Evolutionary conservation across 1,140 invertebrate genomes (phyloP), one percentile per base, ranked within the genome.

Genomic region (Drosophila asahinai): DNA sequence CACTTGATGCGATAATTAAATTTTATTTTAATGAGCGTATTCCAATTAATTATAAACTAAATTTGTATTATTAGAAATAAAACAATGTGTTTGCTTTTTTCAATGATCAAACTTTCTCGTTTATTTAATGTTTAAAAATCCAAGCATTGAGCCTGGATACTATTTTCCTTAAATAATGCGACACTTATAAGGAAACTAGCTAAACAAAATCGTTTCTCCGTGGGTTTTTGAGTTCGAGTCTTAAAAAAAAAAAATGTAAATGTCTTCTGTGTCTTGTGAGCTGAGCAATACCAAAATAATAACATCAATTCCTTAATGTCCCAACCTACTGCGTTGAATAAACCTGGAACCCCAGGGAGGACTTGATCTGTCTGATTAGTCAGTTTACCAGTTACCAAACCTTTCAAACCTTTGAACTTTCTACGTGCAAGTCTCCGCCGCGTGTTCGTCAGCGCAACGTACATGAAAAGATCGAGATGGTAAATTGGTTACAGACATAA

Each of bases 401-500:
- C 54, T 14, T 55, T 75, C 82, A 86, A 86, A 87, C 80, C 83
- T 87, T 79, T 73, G 38, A 64, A 11, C 54, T 42, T 75, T 63
- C 49, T 54, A 63, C 40, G 38, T 33, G 71, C 54, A 55, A 59
- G 52, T 72, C 68, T 71, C 70, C 68, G 42, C 59, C 66, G 75
- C 68, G 76, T 47, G 51, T 62, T 63, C 71, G 17, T 73, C 67
- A 78, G 66, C 78, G 66, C 49, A 82, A 76, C 63, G 82, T 75
- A 79, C 75, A 82, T 86, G 70, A 80, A 87, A 87, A 82, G 70
- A 86, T 82, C 70, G 59, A 86, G 52, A 86, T 86, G 62, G 59
- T 75, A 72, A 82, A 82, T 75, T 75, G 83, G 78, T 86, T 82
- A 86, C 70, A 74, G 43, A 59, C 51, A 65, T 80, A 59, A 72